A percentile compares a stretch with the other conserved stretches of the same genome.
Evolutionary conservation across 2,797 vertebrate genomes (phyloP).

Genomic region (Toxotes lorentzi): DNA sequence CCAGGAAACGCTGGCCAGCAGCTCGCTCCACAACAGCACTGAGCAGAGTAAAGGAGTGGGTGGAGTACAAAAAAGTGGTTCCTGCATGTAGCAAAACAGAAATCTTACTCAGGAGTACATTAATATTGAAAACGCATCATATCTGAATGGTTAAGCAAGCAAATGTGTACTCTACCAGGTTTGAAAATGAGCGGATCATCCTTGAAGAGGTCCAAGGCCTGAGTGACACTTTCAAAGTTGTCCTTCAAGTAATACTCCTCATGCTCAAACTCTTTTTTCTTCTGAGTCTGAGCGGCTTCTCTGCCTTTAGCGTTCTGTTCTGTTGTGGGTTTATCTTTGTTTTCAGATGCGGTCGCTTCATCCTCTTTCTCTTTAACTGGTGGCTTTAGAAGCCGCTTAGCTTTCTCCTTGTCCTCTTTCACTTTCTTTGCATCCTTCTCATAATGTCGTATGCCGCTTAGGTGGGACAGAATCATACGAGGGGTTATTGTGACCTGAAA

Average conservation of each 20-base stretch:
- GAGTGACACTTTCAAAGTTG: slow-evolving; percentile 90
- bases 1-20: slow-evolving; percentile 90
- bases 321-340: slow-evolving; percentile 52
- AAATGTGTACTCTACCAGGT: slow-evolving; percentile 88
- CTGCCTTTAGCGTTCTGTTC: slow-evolving; percentile 74
- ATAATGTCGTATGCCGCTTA: slow-evolving; percentile 98
- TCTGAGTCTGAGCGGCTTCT: slow-evolving; percentile 77
- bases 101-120: not conserved
- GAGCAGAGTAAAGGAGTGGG: slow-evolving; percentile 94
- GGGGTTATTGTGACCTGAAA: slow-evolving; percentile 93
- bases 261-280: slow-evolving; percentile 90
- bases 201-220: slow-evolving; percentile 94
- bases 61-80: slow-evolving; percentile 96
- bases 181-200: slow-evolving; percentile 96
- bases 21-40: slow-evolving; percentile 93
- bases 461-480: slow-evolving; percentile 93
- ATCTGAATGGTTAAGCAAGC: not conserved
- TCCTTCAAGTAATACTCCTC: slow-evolving; percentile 96
- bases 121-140: not conserved
- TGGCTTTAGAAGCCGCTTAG: slow-evolving; percentile 84
- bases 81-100: slow-evolving; percentile 77
- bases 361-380: slow-evolving; percentile 56
- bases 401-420: slow-evolving; percentile 88
- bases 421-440: slow-evolving; percentile 95
- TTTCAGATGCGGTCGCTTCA: slow-evolving; percentile 75